Percentiles rank a stretch among this genome's conserved stretches.
Evolutionary conservation across 2,888 invertebrate genomes (phyloP).

Genomic region (Hipparchia semele): DNA sequence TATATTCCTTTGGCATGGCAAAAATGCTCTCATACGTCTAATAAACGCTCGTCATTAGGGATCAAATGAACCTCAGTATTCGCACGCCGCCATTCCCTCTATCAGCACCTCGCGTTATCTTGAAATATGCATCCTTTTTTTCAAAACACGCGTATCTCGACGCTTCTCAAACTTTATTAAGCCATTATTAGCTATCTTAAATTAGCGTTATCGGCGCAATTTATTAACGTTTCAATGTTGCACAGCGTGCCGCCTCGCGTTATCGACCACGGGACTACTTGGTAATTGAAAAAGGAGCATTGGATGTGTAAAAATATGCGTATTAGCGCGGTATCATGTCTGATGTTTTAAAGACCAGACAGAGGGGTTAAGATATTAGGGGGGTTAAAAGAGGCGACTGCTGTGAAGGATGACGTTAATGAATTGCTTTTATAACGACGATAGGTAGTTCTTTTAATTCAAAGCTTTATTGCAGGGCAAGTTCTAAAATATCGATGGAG

Average conservation of each 20-base stretch:
- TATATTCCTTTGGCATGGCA: too few species aligned
- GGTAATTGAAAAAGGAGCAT: conserved; percentile 9
- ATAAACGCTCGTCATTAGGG: not conserved
- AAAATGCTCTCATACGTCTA: too few species aligned
- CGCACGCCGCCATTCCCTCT: conserved; percentile 8
- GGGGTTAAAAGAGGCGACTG: not conserved
- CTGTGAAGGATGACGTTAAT: conserved; percentile 1
- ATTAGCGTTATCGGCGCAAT: conserved; percentile 47
- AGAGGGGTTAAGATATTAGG: not conserved
- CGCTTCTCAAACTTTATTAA: conserved; percentile 47
- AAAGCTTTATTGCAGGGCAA: too few species aligned
- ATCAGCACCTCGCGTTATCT: conserved; percentile 16
- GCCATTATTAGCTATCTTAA: conserved; percentile 47
- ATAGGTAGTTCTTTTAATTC: too few species aligned
- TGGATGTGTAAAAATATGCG: conserved; percentile 9
- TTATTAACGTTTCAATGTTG: conserved; percentile 48
- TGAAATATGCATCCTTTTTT: conserved; percentile 31
- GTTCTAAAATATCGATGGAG: too few species aligned
- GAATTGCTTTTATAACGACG: not conserved
- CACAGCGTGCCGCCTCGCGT: conserved; percentile 41
- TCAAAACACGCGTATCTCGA: conserved; percentile 27
- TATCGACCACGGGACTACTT: conserved; percentile 22
- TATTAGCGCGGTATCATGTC: conserved; percentile 7
- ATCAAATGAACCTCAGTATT: conserved; percentile 4
- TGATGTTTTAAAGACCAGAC: conserved; percentile 3